phyloP scores from a whole-genome alignment of 2,113 vertebrate species.

The Macquaria ambigua region DNA sequence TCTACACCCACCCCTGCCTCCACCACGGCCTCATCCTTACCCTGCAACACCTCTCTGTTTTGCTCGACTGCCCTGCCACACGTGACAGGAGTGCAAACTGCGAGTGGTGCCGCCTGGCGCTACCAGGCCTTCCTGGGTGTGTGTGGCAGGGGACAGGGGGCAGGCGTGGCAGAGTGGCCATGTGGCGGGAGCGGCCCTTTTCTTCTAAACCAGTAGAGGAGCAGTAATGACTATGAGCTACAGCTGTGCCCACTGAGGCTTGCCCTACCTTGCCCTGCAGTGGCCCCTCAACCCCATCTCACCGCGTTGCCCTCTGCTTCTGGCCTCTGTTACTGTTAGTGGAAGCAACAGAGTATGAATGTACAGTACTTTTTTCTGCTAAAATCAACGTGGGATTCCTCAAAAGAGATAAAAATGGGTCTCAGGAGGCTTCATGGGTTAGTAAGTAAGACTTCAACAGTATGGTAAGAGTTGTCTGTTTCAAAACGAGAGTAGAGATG shows the following conservation, averaged over 20 bases:
- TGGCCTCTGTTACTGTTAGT: constrained; percentile 5
- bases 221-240: constrained; percentile 78
- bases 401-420: neutral
- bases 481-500: neutral
- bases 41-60: constrained; percentile 55
- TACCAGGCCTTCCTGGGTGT: constrained; percentile 65
- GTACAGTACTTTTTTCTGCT: neutral
- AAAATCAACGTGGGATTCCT: neutral
- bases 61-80: constrained; percentile 53
- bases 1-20: constrained; percentile 57
- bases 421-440: neutral
- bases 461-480: neutral
- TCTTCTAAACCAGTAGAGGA: constrained; percentile 77
- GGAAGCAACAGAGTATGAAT: neutral
- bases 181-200: constrained; percentile 69
- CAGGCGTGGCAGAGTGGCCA: constrained; percentile 69
- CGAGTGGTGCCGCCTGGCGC: constrained; percentile 68
- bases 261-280: constrained; percentile 60
- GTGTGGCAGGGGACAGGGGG: constrained; percentile 56
- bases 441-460: neutral
- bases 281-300: constrained; percentile 58
- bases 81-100: constrained; percentile 58
- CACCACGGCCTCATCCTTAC: neutral
- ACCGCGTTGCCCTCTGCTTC: constrained; percentile 23
- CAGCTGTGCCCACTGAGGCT: constrained; percentile 80